Evolutionary conservation across 2,797 vertebrate species (phyloP).

Genomic region (Takifugu ocellatus): DNA sequence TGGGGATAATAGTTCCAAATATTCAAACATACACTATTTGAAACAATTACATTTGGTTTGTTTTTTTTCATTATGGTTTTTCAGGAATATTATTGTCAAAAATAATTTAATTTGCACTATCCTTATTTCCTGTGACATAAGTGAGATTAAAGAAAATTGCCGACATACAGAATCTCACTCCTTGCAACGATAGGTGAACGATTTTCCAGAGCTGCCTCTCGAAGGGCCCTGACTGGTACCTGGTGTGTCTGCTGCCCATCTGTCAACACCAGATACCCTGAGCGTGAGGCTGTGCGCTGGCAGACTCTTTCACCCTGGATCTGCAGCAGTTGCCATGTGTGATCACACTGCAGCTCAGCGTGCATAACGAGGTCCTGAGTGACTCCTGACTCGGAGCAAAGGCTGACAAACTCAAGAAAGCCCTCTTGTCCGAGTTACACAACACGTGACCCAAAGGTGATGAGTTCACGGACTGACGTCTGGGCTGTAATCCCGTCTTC

Average conservation of each 20-base stretch:
- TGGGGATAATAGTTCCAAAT: neutral
- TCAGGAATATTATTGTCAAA: too few relatives aligned
- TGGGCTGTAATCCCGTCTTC: constrained; percentile 28
- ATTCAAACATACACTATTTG: neutral
- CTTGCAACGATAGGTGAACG: constrained; percentile 39
- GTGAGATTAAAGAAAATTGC: neutral
- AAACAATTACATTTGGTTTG: neutral
- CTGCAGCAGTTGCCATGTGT: constrained; percentile 56
- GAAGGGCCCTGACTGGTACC: constrained; percentile 67
- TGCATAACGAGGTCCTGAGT: constrained; percentile 36
- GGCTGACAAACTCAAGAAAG: constrained; percentile 48
- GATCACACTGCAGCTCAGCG: constrained; percentile 47
- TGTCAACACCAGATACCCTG: constrained; percentile 67
- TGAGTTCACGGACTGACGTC: constrained; percentile 53
- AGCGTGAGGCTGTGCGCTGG: constrained; percentile 46
- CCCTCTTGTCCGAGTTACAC: constrained; percentile 42
- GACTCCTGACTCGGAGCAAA: constrained; percentile 41
- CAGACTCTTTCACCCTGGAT: constrained; percentile 39
- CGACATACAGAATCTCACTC: constrained; percentile 11
- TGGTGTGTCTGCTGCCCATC: constrained; percentile 66
- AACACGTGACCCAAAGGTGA: constrained; percentile 57
- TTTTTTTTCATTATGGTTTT: too few relatives aligned
- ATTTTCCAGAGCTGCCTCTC: constrained; percentile 54
- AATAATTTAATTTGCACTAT: too few relatives aligned
- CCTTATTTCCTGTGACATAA: neutral